A percentile compares a stretch with the other conserved stretches of the same genome.
These are phyloP conservation scores for Papilio polytes DNA, from an alignment of 1,140 invertebrate species.

Conservation along the genomic window DNA sequence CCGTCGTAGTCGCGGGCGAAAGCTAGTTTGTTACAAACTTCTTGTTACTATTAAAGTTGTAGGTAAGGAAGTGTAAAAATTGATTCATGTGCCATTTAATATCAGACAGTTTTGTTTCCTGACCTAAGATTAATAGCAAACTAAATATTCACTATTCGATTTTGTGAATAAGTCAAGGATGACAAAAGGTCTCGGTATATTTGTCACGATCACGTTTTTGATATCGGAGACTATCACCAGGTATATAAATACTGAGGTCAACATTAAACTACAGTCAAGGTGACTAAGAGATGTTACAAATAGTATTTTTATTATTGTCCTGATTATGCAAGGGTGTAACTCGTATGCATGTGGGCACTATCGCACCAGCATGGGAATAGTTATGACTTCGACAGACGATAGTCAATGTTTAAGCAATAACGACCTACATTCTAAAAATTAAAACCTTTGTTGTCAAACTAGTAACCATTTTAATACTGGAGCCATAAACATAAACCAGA, in stretches of 20 bases:
- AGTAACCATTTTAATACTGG: too few species aligned
- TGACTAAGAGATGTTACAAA: slow-evolving; percentile 40
- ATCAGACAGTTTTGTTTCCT: slow-evolving; percentile 27
- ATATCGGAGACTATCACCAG: slow-evolving; percentile 54
- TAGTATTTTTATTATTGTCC: slow-evolving; percentile 41
- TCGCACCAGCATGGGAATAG: slow-evolving; percentile 59
- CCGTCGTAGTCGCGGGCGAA: too few species aligned
- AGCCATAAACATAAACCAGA: too few species aligned
- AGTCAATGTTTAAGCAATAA: slow-evolving; percentile 47
- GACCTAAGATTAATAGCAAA: slow-evolving; percentile 55
- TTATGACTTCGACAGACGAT: slow-evolving; percentile 49
- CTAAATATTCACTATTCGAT: slow-evolving; percentile 59
- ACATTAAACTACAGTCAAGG: slow-evolving; percentile 60
- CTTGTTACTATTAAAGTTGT: neutral
- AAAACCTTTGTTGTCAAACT: neutral
- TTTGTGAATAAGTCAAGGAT: slow-evolving; percentile 71
- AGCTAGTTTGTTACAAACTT: neutral
- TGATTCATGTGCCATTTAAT: neutral
- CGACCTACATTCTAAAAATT: slow-evolving; percentile 42
- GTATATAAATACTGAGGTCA: slow-evolving; percentile 54
- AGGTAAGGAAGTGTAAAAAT: neutral
- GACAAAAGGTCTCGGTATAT: slow-evolving; percentile 69
- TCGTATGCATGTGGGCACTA: slow-evolving; percentile 62
- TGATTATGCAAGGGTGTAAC: slow-evolving; percentile 18
- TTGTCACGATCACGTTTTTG: slow-evolving; percentile 75